Evolutionary conservation across 2,113 vertebrate species (phyloP), one percentile per base, ranked within the genome.

Genomic region (Morone saxatilis): DNA sequence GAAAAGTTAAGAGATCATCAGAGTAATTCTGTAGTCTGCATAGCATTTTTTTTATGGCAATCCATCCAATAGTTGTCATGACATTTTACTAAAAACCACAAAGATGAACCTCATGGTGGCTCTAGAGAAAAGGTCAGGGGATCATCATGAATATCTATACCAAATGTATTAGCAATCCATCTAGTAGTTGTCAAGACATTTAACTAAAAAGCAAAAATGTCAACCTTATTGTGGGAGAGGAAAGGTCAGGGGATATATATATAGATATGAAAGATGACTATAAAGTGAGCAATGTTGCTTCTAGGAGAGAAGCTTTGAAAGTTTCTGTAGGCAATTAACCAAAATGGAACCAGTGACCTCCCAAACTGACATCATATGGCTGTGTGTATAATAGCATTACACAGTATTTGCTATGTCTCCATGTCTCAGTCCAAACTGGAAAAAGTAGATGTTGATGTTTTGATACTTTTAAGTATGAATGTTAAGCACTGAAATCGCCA

Each of bases 391-490:
- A 65, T 41, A 69, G 45, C 62, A 68, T 80, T 73, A 80, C 13
- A 87, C 57, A 19, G 69, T 20, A 59, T 79, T 79, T 56, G 17
- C 50, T 54, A 41, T 51, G 74, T 59, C 11, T 63, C 47, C 43
- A 25, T 22, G 50, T 81, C 54, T 54, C 71, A 22, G 70, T 69
- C 62, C 57, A 69, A 80, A 72, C 14, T 82, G 67, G 59, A 76
- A 69, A 50, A 36, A 72, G 12, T 7, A 75, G 1, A 87, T 17
- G 54, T 53, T 68, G 19, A 61, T 48, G 31, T 61, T 84, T 76
- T 84, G 66, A 81, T 61, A 78, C 40, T 68, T 76, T 50, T 47
- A 71, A 61, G 45, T 51, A 53, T 22, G 53, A 80, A 53, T 57
- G 36, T 65, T 19, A 73, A 54, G 43, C 6, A 71, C 50, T 45